Percentiles rank a stretch among this genome's conserved stretches.
Conservation (phyloP, 2,888 invertebrate species). For the Chouioia cunea region DNA sequence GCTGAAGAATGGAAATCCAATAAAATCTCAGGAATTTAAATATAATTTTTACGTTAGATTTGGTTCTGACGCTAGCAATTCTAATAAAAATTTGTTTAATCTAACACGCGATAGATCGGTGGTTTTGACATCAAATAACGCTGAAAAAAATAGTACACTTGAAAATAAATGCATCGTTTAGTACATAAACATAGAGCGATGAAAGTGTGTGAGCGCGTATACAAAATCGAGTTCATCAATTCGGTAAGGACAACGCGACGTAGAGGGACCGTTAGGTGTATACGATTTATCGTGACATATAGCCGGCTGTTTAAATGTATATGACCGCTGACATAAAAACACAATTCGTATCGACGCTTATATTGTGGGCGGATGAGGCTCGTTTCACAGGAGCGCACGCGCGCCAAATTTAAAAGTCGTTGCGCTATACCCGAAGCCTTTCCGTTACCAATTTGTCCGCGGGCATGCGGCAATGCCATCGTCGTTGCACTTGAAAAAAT, state of each 20-base stretch:
- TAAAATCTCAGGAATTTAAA: no score
- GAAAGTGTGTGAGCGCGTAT: no score
- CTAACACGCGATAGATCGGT: background rate
- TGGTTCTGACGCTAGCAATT: no score
- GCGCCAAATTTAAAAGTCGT: conserved; percentile 48
- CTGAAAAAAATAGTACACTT: background rate
- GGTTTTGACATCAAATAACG: no score
- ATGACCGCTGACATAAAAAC: conserved; percentile 43
- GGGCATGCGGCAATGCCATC: background rate
- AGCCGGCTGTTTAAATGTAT: conserved; percentile 17
- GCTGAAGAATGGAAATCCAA: no score
- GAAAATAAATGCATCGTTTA: background rate
- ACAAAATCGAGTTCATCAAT: conserved; percentile 40
- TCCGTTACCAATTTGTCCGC: conserved; percentile 40
- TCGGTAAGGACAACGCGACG: conserved; percentile 28
- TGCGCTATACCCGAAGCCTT: conserved; percentile 31
- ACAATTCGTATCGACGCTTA: conserved; percentile 14
- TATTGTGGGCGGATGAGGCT: conserved; percentile 42
- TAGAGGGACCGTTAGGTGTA: conserved; percentile 40
- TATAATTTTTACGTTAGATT: no score
- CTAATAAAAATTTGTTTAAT: no score
- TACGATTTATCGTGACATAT: conserved; percentile 38
- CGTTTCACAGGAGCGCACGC: conserved; percentile 44
- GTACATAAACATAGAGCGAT: no score
- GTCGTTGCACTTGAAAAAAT: conserved; percentile 43